Evolutionary conservation across 2,113 vertebrate species (phyloP), one percentile per base, ranked within the genome.

Genomic region (Thinocorus orbignyianus): DNA sequence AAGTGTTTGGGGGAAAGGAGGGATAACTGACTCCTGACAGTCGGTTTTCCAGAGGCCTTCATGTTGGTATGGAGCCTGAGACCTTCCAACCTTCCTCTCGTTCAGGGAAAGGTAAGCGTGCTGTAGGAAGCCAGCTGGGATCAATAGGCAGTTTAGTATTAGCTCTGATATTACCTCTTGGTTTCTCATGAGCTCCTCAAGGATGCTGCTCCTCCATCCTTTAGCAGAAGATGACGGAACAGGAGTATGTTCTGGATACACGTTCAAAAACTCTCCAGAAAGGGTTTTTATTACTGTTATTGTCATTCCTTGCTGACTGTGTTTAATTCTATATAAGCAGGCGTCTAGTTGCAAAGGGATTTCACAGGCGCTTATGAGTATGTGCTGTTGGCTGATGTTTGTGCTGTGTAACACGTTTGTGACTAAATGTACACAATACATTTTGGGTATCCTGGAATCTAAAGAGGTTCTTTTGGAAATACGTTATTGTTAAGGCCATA

Each of bases 381-480:
- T 26, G 8, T 78, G 66, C 42, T 74, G 1, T 61, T 57, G 76
- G 39, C 76, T 95, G 23, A 12, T 68, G 16, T 78, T 52, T 70
- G 66, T 72, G 81, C 73, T 71, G 30, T 73, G 4, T 61, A 62
- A 57, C 51, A 2, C 42, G 6, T 48, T 51, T 57, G 39, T 60
- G 88, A 39, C 55, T 49, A 54, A 68, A 72, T 24, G 39, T 55
- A 42, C 48, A 25, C 14, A 22, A 84, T 51, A 42, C 18, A 2
- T 79, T 96, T 95, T 90, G 86, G 85, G 68, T 79, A 26, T 64
- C 25, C 57, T 51, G 74, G 17, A 68, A 46, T 72, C 42, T 35
- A 16, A 42, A 64, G 64, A 90, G 64, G 23, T 71, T 3, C 71
- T 92, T 93, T 31, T 55, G 87, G 41, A 33, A 86, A 39, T 18